These are phyloP conservation scores for Thalassaphorura encarpata DNA, from an alignment of 1,140 invertebrate genomes.

Conservation along the genomic window DNA sequence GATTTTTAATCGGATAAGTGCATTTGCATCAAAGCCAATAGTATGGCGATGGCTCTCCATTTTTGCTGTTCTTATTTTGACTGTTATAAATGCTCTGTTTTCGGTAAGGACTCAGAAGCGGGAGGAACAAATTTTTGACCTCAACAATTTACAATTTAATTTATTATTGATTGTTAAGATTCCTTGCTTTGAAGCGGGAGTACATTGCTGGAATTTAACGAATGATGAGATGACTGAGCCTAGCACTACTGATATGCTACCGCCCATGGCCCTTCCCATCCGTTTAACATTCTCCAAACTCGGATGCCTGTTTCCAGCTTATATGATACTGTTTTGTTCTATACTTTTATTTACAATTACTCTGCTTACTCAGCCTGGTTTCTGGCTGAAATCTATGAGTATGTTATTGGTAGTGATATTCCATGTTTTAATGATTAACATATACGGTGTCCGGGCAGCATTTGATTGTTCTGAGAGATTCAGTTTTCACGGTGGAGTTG, in stretches of 20 bases:
- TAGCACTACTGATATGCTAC: background rate
- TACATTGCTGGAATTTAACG: conserved; percentile 12
- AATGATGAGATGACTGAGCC: too few relatives aligned
- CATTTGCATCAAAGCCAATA: conserved; percentile 36
- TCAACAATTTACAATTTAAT: background rate
- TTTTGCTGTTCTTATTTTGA: conserved; percentile 45
- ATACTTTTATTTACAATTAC: conserved; percentile 25
- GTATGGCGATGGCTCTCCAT: conserved; percentile 45
- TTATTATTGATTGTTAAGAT: conserved; percentile 7
- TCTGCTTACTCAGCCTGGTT: conserved; percentile 24
- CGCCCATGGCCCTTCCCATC: conserved; percentile 26
- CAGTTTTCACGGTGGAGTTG: conserved; percentile 22
- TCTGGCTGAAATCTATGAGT: conserved; percentile 27
- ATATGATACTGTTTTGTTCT: conserved; percentile 21
- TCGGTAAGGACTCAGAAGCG: too few relatives aligned
- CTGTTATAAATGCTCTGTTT: conserved; percentile 46
- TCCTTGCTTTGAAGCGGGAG: conserved; percentile 22
- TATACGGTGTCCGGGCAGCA: conserved; percentile 23
- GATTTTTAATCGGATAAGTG: too few relatives aligned
- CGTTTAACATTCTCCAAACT: too few relatives aligned
- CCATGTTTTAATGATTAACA: conserved; percentile 17
- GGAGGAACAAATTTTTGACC: too few relatives aligned
- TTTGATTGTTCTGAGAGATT: conserved; percentile 25
- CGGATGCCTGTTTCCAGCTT: conserved; percentile 27
- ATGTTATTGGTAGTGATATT: conserved; percentile 14